These are phyloP conservation scores for Cryptus viduatorius DNA, from an alignment of 2,888 invertebrate species.

Conservation along the genomic window DNA sequence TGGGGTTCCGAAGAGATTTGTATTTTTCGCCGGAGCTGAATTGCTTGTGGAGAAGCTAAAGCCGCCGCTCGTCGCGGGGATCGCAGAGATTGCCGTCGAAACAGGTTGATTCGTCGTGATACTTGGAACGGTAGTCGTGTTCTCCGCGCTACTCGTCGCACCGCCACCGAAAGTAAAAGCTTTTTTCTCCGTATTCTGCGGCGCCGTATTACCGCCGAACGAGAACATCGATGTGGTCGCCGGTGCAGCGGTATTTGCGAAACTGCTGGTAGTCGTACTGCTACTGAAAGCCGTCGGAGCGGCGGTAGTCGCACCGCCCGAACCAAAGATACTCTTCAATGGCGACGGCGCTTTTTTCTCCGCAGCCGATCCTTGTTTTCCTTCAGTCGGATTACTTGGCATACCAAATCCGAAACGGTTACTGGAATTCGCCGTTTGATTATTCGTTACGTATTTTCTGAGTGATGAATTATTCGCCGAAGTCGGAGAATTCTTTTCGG, in stretches of 20 bases:
- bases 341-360: not conserved
- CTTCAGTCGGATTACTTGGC: too few species aligned
- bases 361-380: not conserved
- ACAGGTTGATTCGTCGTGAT: slow-evolving; percentile 12
- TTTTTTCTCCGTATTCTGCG: slow-evolving; percentile 39
- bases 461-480: slow-evolving; percentile 56
- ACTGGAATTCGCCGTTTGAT: slow-evolving; percentile 2
- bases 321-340: slow-evolving; percentile 10
- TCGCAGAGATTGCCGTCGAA: slow-evolving; percentile 5
- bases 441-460: slow-evolving; percentile 33
- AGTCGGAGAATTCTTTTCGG: slow-evolving; percentile 17
- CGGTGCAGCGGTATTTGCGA: not conserved
- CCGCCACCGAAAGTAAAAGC: slow-evolving; percentile 42
- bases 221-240: slow-evolving; percentile 41
- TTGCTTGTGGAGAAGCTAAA: slow-evolving; percentile 42
- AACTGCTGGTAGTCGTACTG: not conserved
- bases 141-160: slow-evolving; percentile 18
- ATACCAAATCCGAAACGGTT: too few species aligned
- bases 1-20: slow-evolving; percentile 41
- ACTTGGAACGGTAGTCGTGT: not conserved
- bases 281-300: slow-evolving; percentile 11
- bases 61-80: slow-evolving; percentile 23
- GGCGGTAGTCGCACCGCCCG: not conserved
- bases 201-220: slow-evolving; percentile 36
- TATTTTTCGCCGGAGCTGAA: slow-evolving; percentile 5